Conservation (phyloP, 2,113 vertebrate species). For the Aythya baeri region DNA sequence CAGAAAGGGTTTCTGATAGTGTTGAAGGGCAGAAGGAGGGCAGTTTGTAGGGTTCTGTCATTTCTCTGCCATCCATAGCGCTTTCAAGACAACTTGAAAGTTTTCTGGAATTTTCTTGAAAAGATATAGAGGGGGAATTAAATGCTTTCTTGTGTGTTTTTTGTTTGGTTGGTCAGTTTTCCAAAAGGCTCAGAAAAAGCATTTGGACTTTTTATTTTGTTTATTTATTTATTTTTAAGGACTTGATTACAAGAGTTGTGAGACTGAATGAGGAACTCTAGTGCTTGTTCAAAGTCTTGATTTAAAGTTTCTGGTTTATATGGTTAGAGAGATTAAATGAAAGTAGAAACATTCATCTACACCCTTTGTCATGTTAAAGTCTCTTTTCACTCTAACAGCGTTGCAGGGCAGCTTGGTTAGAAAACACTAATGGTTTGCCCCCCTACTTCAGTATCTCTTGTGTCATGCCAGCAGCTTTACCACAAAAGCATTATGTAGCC, state of each 20-base stretch:
- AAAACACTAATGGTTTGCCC: neutral
- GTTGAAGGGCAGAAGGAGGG: neutral
- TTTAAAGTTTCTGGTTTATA: neutral
- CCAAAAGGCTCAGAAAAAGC: neutral
- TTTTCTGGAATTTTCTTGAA: conserved; percentile 15
- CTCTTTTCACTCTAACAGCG: neutral
- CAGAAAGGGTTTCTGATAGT: neutral
- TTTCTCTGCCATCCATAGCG: neutral
- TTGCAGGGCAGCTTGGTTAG: neutral
- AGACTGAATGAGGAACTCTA: neutral
- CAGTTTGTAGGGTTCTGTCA: neutral
- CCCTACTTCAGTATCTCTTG: neutral
- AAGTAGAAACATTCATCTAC: rapidly evolving
- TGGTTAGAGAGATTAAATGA: neutral
- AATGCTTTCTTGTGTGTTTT: neutral
- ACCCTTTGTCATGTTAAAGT: neutral
- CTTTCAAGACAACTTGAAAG: neutral
- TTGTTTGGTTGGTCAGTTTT: neutral
- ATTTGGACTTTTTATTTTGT: too few relatives aligned
- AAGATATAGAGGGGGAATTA: neutral
- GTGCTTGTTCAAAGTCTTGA: neutral
- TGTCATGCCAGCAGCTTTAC: neutral
- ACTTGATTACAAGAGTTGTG: neutral
- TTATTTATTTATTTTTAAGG: neutral
- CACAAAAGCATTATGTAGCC: neutral